These are phyloP conservation scores for Octopus bimaculoides DNA, from an alignment of 1,140 invertebrate genomes.

Conservation along the genomic window DNA sequence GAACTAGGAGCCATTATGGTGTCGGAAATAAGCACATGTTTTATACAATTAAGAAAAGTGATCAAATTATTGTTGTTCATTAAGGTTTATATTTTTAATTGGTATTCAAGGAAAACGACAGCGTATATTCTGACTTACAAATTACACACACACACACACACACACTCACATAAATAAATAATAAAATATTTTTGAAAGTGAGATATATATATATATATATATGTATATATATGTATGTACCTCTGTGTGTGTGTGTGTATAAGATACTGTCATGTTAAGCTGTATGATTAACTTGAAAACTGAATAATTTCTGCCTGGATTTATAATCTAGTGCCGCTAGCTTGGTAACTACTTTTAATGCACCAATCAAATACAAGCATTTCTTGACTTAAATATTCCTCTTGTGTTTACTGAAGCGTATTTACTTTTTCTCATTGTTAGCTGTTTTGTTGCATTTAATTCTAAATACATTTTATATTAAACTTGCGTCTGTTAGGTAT, in stretches of 20 bases:
- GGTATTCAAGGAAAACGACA: too few species aligned
- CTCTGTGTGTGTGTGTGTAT: neutral
- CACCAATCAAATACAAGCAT: neutral
- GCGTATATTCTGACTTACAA: too few species aligned
- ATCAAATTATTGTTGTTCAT: too few species aligned
- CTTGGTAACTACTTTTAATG: neutral
- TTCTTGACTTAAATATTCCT: neutral
- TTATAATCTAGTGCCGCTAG: neutral
- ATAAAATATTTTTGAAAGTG: neutral
- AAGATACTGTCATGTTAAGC: neutral
- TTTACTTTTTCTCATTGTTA: too few species aligned
- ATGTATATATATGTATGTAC: neutral
- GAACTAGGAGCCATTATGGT: too few species aligned
- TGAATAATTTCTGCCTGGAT: neutral
- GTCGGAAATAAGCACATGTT: too few species aligned
- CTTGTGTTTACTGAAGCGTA: too few species aligned
- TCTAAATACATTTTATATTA: too few species aligned
- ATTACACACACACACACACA: neutral
- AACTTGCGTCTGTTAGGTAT: too few species aligned
- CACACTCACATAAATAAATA: neutral
- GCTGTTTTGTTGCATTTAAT: too few species aligned
- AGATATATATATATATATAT: neutral
- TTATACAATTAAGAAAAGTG: too few species aligned
- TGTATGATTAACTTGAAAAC: neutral
- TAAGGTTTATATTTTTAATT: too few species aligned